Evolutionary conservation across 2,797 vertebrate species (phyloP), one percentile per base, ranked within the genome.

Genomic region (Acropternis orthonyx): DNA sequence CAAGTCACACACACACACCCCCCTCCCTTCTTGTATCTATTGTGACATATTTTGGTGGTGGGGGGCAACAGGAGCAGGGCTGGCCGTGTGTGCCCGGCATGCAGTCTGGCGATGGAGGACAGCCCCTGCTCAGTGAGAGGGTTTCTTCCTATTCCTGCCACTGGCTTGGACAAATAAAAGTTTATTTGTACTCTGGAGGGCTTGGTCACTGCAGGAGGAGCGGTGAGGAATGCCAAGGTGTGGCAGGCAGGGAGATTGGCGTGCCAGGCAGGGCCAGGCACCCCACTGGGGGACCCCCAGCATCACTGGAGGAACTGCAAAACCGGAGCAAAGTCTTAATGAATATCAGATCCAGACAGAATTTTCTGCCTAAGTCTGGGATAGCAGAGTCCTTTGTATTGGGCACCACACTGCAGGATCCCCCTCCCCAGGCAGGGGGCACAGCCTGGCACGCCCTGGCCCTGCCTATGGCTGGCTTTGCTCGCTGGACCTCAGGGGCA

Each of bases 141-240:
- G 23, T 91, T 91, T 75, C 72, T 75, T 54, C 28, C 32, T 54
- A 9, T 81, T 88, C 76, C 82, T 73, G 88, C 67, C 74, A 79
- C 48, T 59, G 83, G 36, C 56, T 67, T 27, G 52, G 62, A 95
- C 44, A 92, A 97, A 93, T 97, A 97, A 97, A 97, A 10, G 32
- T 92, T 96, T 97, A 95, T 95, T 96, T 96, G 92, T 93, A 74
- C 80, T 73, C 82, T 62, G 78, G 39, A 92, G 56, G 46, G 48
- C 59, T 92, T 79, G 28, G 20, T 91, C 39, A 16, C 41, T 84
- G 68, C 32, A 34, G 72, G 30, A 68, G 39, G 21, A 63, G 26
- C 0, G 0, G 16, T 26, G 73, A 56, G 43, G 23, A 24, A 12
- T 23, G 14, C 14, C 1, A 1, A 10, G 6, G 36, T 51, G 7